Base-by-base conservation (phyloP, 2,113 vertebrate species). In the Pangasianodon gigas region DNA sequence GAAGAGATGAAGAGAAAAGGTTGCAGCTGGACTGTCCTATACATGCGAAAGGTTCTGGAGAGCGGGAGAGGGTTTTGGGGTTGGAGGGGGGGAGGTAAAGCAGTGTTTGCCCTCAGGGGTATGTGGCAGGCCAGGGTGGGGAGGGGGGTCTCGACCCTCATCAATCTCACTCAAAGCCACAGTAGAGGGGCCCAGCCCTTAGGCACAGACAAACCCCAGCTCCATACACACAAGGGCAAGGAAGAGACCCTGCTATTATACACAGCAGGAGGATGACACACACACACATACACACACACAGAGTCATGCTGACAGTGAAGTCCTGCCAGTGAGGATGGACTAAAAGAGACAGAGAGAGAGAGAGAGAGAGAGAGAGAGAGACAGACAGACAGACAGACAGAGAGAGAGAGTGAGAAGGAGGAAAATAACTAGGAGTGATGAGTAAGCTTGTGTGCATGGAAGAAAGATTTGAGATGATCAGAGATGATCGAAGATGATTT, bases 141-240 rank as follows among this genome's bases (percentile, higher is more conserved):
- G 90, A 90, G 85, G 90, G 84, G 86, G 92, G 95, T 93, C 94
- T 87, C 92, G 95, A 96, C 95, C 95, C 93, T 94, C 95, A 96
- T 96, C 95, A 96, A 95, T 96, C 95, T 95, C 95, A 96, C 94
- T 96, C 95, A 95, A 93, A 92, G 95, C 93, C 95, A 93, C 94
- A 95, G 93, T 94, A 94, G 92, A 93, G 94, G 94, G 94, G 90
- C 92, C 90, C 91, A 84, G 80, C 89, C 93, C 92, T 88, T 90
- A 75, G 90, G 94, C 92, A 86, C 32, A 87, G 88, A 91, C 84
- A 90, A 84, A 90, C 85, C 86, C 89, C 89, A 81, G 48, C 90
- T 86, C 67, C 89, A 89, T 87, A 90, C 84, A 90, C 86, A 77
- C 75, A 86, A 86, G 85, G 90, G 88, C 90, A 83, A 87, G 86